Percentiles rank a stretch among this genome's conserved stretches.
Conservation (phyloP, 2,888 invertebrate genomes). For the Diploptera punctata region DNA sequence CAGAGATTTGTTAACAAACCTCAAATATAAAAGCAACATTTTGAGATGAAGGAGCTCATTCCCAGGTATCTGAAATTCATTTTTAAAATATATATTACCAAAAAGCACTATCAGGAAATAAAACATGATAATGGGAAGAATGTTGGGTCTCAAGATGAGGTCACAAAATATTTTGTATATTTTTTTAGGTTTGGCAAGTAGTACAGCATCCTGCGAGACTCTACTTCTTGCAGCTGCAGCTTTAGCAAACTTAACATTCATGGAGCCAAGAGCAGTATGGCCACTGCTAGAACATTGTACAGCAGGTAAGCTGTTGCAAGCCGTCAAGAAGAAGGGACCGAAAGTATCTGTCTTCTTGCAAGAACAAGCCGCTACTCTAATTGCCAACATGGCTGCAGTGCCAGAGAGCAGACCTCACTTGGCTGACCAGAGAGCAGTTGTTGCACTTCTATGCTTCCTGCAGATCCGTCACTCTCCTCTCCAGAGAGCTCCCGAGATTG, state of each 20-base stretch:
- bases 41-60: too few relatives aligned
- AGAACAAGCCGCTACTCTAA: constrained; percentile 90
- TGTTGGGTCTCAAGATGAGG: too few relatives aligned
- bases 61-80: too few relatives aligned
- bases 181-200: constrained; percentile 67
- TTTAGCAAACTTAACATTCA: constrained; percentile 86
- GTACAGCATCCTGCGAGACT: constrained; percentile 70
- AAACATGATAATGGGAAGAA: too few relatives aligned
- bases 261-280: constrained; percentile 74
- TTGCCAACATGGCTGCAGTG: constrained; percentile 85
- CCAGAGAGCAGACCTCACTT: constrained; percentile 74
- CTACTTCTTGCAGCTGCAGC: constrained; percentile 87
- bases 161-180: too few relatives aligned
- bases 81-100: too few relatives aligned
- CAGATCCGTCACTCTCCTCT: constrained; percentile 62
- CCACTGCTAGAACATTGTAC: constrained; percentile 55
- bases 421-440: constrained; percentile 65
- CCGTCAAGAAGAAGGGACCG: constrained; percentile 69
- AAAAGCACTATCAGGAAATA: too few relatives aligned
- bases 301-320: constrained; percentile 70
- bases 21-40: too few relatives aligned
- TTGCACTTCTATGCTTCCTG: constrained; percentile 76
- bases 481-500: constrained; percentile 57
- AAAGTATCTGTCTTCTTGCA: constrained; percentile 80
- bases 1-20: too few relatives aligned